phyloP scores from a whole-genome alignment of 2,797 vertebrate species.

The Bufotes viridis region DNA sequence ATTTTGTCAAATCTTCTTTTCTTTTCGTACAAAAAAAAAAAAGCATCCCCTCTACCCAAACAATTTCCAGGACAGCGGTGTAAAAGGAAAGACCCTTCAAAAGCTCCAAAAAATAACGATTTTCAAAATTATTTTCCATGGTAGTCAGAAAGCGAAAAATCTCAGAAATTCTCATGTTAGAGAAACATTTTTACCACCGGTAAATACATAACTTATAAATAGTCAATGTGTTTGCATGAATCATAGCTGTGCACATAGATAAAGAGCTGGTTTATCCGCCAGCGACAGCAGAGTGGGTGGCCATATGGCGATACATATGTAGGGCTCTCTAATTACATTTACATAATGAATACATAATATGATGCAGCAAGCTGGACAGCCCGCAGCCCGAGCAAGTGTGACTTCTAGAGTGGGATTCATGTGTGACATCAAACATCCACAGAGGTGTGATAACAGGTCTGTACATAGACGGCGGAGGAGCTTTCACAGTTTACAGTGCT shows the following conservation, averaged over 20 bases:
- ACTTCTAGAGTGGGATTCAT: neutral
- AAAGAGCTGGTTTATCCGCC: constrained; percentile 4
- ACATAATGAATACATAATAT: constrained; percentile 51
- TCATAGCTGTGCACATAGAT: constrained; percentile 16
- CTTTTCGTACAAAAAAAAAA: no score
- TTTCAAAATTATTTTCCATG: neutral
- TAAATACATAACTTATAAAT: constrained; percentile 30
- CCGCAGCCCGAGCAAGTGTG: neutral
- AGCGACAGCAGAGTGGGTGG: constrained; percentile 27
- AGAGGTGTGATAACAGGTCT: neutral
- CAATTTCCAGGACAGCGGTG: neutral
- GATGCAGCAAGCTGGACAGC: constrained; percentile 11
- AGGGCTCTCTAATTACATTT: constrained; percentile 40
- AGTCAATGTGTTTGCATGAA: constrained; percentile 24
- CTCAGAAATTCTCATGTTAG: neutral
- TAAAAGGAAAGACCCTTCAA: no score
- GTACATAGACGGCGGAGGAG: neutral
- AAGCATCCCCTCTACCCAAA: neutral
- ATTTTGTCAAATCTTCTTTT: no score
- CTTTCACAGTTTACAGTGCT: neutral
- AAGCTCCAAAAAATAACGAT: neutral
- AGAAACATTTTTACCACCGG: neutral
- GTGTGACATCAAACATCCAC: neutral
- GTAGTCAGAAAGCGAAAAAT: neutral
- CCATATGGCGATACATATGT: constrained; percentile 49